These are phyloP conservation scores for Caenorhabditis drosophilae DNA, from an alignment of 2,888 invertebrate species.

Conservation along the genomic window DNA sequence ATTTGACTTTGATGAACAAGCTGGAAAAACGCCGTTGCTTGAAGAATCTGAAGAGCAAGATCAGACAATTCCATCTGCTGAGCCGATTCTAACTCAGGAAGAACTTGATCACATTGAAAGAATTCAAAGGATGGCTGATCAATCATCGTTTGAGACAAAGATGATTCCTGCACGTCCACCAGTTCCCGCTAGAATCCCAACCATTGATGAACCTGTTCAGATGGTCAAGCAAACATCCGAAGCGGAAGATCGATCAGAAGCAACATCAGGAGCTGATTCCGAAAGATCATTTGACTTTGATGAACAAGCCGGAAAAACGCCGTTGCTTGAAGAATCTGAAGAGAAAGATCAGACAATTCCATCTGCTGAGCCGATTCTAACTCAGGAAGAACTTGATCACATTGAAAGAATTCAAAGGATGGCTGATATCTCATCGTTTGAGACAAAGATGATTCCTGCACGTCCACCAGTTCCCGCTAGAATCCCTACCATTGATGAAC, in stretches of 20 bases:
- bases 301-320: neutral
- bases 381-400: constrained; percentile 36
- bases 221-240: neutral
- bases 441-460: neutral
- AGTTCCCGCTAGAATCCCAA: constrained; percentile 10
- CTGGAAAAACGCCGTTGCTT: constrained; percentile 18
- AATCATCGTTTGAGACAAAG: constrained; percentile 34
- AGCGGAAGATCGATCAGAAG: constrained; percentile 24
- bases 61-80: constrained; percentile 1
- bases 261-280: constrained; percentile 33
- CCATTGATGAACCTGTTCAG: constrained; percentile 8
- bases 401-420: constrained; percentile 17
- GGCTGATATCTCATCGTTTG: constrained; percentile 11
- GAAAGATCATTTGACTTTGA: constrained; percentile 21
- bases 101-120: constrained; percentile 39
- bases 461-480: constrained; percentile 1
- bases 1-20: constrained; percentile 9
- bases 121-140: constrained; percentile 35
- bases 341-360: neutral
- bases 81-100: constrained; percentile 12
- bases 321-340: constrained; percentile 1
- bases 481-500: neutral
- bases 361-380: constrained; percentile 4
- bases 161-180: constrained; percentile 10
- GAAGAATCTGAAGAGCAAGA: constrained; percentile 9